Base-by-base conservation (phyloP, 2,888 invertebrate species). In the Tetanocera ferruginea region DNA sequence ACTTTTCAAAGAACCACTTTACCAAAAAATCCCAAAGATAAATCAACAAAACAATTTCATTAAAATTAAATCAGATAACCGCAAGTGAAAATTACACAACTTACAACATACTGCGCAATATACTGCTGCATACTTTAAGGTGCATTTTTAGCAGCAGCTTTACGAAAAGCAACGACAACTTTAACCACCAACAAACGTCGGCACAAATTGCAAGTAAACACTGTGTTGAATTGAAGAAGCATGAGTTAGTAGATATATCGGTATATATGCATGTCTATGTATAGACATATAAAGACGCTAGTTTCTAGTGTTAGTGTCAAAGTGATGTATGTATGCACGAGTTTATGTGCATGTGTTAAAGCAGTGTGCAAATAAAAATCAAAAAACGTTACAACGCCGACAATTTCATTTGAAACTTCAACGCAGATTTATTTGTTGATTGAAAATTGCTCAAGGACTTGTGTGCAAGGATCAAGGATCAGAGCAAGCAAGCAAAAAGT, bases 171-270 rank as follows among this genome's bases (percentile, higher is more conserved):
- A 14, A 62, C 62, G 62, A 25, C 62, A 60, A 51, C 62, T 3
- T 60, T 5, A 57, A 37, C 11, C 57, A 73, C 9, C 34, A 62
- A 19, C 9, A n/a, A 62, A 19, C 49, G 49, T 60, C 0, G 43
- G 43, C 73, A 75, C 37, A 67, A 28, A 51, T 69, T 69, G 69
- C 51, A 69, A 51, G 51, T 51, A 69, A 51, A 69, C 25, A 51
- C n/a, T 51, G 51, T 43, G 6, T 14, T 60, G 19, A 25, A 14
- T 19, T 23, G 14, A 55, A 31, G 31, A 31, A 4, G 31, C 5
- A 31, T 31, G 31, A 4, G 31, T 31, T 31, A 31, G 5, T 31
- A 31, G 5, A 17, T 55, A 5, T 55, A 23, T 55, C 14, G 6
- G 49, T 49, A 14, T 49, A 6, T 49, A 6, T 6, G 49, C 49